Evolutionary conservation across 2,113 vertebrate genomes (phyloP), one percentile per base, ranked within the genome.

Genomic region (Egretta garzetta): DNA sequence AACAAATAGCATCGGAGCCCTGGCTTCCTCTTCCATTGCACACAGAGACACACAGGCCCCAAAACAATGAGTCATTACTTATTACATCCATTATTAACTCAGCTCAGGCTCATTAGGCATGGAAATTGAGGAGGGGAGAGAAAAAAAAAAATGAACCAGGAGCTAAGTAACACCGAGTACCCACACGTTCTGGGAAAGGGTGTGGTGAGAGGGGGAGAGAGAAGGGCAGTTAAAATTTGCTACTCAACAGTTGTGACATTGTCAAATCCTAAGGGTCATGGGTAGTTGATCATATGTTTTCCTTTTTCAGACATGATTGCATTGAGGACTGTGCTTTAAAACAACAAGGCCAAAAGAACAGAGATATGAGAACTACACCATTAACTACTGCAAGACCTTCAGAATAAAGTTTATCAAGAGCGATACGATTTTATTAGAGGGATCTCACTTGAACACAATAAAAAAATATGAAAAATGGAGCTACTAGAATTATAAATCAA

Each of bases 61-160:
- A 75, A 97, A 98, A 98, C 98, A 98, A 98, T 98, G 98, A 99
- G 98, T 98, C 98, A 98, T 98, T 98, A 98, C 98, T 98, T 98
- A 99, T 98, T 98, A 98, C 98, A 98, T 98, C 98, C 98, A 98
- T 98, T 99, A 98, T 99, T 99, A 99, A 98, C 98, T 98, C 98
- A 98, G 98, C 98, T 98, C 97, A 98, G 98, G 97, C 98, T 99
- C 98, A 99, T 99, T 99, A 99, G 96, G 97, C 98, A 98, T 98
- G 97, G 98, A 98, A 98, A 98, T 98, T 97, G 98, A 98, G 98
- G 97, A 98, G 92, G 94, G 47, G 4, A 96, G 41, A 67, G 37
- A 39, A 41, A 73, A 50, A 39, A 41, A 91, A 79, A 19, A 45
- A 9, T 8, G 96, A 98, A 94, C 60, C 67, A 80, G 86, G 94